Evolutionary conservation across 2,797 vertebrate species (phyloP).

Genomic region (Sorex maritimensis): DNA sequence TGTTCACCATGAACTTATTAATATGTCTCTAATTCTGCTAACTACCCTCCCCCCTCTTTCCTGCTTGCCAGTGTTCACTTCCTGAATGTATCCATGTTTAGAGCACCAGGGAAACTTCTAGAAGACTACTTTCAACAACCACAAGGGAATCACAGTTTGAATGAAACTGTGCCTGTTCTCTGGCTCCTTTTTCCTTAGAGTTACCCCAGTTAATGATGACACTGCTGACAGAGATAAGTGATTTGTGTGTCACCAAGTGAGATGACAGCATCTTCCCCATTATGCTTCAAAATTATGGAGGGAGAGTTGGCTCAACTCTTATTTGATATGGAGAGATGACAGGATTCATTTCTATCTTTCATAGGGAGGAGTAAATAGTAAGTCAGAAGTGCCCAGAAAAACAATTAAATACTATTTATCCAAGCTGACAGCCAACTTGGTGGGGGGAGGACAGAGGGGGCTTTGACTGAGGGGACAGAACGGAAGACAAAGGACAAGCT

Average conservation of each 20-base stretch:
- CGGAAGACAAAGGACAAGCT: neutral
- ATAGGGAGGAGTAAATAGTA: neutral
- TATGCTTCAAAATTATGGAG: neutral
- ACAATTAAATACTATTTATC: neutral
- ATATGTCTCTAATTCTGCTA: neutral
- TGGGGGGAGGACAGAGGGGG: neutral
- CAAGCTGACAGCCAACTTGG: neutral
- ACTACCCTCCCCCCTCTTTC: neutral
- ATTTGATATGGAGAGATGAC: neutral
- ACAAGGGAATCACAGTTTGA: neutral
- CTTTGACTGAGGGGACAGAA: neutral
- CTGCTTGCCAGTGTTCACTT: neutral
- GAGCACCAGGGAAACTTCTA: too few relatives aligned
- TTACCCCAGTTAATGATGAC: neutral
- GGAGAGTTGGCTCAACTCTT: neutral
- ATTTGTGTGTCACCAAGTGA: neutral
- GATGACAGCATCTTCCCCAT: neutral
- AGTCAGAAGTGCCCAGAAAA: neutral
- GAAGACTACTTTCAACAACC: neutral
- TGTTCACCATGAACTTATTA: fast-evolving
- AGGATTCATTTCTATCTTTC: neutral
- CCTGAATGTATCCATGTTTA: neutral
- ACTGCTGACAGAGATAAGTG: neutral
- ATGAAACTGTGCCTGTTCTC: neutral
- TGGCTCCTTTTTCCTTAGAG: neutral